phyloP scores from a whole-genome alignment of 1,140 invertebrate species.

The Chrysoperla carnea region DNA sequence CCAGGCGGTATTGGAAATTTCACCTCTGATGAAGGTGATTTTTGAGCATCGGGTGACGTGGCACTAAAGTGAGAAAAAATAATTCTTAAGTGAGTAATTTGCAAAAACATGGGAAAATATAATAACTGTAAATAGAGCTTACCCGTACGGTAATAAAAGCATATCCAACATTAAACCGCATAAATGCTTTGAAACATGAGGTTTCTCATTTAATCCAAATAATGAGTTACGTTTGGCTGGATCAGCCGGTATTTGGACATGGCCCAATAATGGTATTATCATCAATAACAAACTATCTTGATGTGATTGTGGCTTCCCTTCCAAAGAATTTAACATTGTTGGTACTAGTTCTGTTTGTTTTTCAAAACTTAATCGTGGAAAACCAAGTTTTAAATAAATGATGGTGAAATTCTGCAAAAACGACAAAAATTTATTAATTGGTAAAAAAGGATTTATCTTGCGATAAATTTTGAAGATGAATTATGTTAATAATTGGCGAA shows the following conservation, averaged over 20 bases:
- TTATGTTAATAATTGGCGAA: background rate
- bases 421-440: conserved; percentile 8
- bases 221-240: conserved; percentile 37
- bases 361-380: conserved; percentile 54
- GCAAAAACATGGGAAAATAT: background rate
- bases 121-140: conserved; percentile 9
- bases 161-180: conserved; percentile 67
- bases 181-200: conserved; percentile 46
- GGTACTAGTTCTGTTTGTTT: conserved; percentile 63
- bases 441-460: conserved; percentile 1
- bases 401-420: conserved; percentile 83
- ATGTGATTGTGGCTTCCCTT: conserved; percentile 65
- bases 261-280: conserved; percentile 59
- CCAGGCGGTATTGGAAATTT: conserved; percentile 54
- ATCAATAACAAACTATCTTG: conserved; percentile 72
- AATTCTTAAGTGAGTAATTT: background rate
- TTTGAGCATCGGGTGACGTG: background rate
- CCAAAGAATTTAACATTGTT: conserved; percentile 54
- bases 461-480: background rate
- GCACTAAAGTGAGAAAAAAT: background rate
- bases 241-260: conserved; percentile 47
- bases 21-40: conserved; percentile 14
- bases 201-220: conserved; percentile 43
- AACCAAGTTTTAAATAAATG: conserved; percentile 87
- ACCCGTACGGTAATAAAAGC: conserved; percentile 74